These are phyloP conservation scores for Drosophila kohkoa DNA, from an alignment of 1,140 invertebrate species.

Conservation along the genomic window DNA sequence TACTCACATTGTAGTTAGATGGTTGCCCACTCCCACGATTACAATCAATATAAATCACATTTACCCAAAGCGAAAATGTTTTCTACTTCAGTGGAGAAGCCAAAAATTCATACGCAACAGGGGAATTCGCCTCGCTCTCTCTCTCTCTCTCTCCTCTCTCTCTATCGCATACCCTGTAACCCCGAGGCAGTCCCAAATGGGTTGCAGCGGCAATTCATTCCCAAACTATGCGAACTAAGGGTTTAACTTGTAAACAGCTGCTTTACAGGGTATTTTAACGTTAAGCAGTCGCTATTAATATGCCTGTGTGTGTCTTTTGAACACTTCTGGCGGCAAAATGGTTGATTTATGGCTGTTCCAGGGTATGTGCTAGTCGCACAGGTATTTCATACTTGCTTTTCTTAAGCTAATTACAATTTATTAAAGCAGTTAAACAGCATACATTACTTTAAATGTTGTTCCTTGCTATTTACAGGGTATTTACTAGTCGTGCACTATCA, in stretches of 20 bases:
- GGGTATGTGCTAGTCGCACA: background rate
- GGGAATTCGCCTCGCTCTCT: slow-evolving; percentile 64
- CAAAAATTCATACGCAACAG: slow-evolving; percentile 83
- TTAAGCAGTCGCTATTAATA: background rate
- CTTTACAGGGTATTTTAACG: too few species aligned
- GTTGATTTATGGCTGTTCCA: too few species aligned
- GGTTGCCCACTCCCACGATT: slow-evolving; percentile 71
- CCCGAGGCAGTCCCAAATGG: background rate
- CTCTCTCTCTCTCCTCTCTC: slow-evolving; percentile 46
- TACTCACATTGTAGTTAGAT: slow-evolving; percentile 66
- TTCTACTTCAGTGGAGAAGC: slow-evolving; percentile 77
- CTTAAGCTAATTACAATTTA: background rate
- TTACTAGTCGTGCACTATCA: background rate
- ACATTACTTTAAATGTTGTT: background rate
- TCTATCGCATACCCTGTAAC: slow-evolving; percentile 17
- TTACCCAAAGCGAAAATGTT: slow-evolving; percentile 83
- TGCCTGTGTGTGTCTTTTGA: too few species aligned
- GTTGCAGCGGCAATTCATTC: background rate
- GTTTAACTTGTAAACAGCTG: background rate
- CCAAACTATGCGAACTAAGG: too few species aligned
- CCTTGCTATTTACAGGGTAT: background rate
- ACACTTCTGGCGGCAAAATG: background rate
- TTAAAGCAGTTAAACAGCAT: too few species aligned
- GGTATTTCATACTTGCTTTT: background rate
- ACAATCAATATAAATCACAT: slow-evolving; percentile 84